Conservation (phyloP, 2,797 vertebrate genomes). For the Malurus leucopterus region DNA sequence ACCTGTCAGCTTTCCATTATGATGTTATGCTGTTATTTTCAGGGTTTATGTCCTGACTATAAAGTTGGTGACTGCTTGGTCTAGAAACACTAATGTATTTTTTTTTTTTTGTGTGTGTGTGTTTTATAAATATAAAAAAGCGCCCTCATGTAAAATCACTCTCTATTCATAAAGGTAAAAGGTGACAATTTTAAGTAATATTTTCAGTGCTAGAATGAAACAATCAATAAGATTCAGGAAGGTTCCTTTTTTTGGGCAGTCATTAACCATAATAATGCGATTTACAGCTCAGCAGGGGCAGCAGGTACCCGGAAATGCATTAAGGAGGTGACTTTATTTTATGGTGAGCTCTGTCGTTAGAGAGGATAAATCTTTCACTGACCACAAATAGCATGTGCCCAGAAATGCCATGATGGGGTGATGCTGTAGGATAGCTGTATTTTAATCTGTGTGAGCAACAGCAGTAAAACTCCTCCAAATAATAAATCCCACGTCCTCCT, state of each 20-base stretch:
- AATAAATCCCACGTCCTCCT: background rate
- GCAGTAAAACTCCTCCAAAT: background rate
- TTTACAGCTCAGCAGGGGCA: conserved; percentile 23
- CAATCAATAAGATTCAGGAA: conserved; percentile 2
- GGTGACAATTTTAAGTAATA: conserved; percentile 4
- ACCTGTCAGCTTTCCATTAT: conserved; percentile 43
- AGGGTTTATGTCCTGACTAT: conserved; percentile 39
- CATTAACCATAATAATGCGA: background rate
- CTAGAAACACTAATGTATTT: conserved; percentile 14
- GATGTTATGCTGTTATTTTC: conserved; percentile 41
- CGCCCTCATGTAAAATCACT: background rate
- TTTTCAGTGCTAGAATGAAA: background rate
- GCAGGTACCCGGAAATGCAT: background rate
- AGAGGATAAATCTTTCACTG: background rate
- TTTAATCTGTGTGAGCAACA: background rate
- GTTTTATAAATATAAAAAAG: conserved; percentile 18
- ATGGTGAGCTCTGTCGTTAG: background rate
- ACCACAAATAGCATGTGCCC: background rate
- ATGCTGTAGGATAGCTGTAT: background rate
- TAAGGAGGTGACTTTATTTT: conserved; percentile 4
- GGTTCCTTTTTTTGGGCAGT: background rate
- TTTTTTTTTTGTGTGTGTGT: background rate
- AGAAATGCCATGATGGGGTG: background rate
- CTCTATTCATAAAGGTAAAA: background rate
- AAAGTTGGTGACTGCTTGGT: conserved; percentile 34